A percentile compares a stretch with the other conserved stretches of the same genome.
Conservation (phyloP, 2,797 vertebrate species). For the Ptychadena robeensis region DNA sequence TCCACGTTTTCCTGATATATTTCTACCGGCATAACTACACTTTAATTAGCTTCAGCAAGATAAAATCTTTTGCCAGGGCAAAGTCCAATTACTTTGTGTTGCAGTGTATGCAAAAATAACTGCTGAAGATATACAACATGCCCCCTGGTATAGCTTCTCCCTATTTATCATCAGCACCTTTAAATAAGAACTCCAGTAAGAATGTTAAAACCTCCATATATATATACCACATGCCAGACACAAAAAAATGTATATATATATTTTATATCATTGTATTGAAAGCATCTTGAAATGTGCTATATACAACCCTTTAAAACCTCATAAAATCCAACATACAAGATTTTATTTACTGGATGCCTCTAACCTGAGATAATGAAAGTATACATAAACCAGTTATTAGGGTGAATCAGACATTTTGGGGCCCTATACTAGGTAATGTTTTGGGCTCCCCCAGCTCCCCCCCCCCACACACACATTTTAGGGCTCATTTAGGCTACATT, state of each 20-base stretch:
- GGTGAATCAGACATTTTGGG: too few relatives aligned
- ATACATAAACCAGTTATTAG: too few relatives aligned
- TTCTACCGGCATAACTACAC: constrained; percentile 46
- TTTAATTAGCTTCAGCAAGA: constrained; percentile 56
- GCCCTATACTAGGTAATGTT: too few relatives aligned
- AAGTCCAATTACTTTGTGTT: constrained; percentile 48
- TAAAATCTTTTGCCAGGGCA: constrained; percentile 47
- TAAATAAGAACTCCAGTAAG: background rate
- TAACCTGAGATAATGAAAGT: too few relatives aligned
- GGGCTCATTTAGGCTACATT: too few relatives aligned
- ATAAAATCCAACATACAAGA: background rate
- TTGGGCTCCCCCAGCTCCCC: too few relatives aligned
- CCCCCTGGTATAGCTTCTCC: background rate
- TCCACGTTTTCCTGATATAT: constrained; percentile 49
- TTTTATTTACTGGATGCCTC: background rate
- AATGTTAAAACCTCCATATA: background rate
- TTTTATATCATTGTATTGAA: too few relatives aligned
- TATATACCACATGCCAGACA: background rate
- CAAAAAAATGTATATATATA: background rate
- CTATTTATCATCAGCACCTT: constrained; percentile 42
- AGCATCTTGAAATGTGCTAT: background rate
- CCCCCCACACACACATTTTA: too few relatives aligned
- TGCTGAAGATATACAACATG: constrained; percentile 35
- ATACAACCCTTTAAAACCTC: too few relatives aligned
- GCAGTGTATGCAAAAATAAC: constrained; percentile 52